Conservation (phyloP, 2,113 vertebrate genomes). For the Dromaius novaehollandiae region DNA sequence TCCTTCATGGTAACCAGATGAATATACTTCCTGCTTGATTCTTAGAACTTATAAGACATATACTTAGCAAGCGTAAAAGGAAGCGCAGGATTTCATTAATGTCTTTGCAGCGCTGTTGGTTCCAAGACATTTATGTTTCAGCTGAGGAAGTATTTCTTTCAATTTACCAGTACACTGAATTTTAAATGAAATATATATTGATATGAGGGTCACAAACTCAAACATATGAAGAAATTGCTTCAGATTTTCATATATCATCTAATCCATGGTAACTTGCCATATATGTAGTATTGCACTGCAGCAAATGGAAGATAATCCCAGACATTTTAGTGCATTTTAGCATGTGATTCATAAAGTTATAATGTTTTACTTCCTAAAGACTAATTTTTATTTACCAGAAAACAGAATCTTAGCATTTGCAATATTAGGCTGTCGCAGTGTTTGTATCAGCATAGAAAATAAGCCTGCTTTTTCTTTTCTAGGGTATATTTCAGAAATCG, state of each 20-base stretch:
- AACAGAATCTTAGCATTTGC: neutral
- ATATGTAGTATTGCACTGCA: neutral
- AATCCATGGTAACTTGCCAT: neutral
- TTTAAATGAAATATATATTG: neutral
- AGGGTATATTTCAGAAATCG: slow-evolving; percentile 99
- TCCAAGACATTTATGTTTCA: neutral
- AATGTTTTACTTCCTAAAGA: neutral
- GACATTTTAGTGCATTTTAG: neutral
- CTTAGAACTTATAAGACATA: neutral
- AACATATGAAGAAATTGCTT: neutral
- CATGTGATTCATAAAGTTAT: neutral
- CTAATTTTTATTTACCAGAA: neutral
- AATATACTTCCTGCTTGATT: neutral
- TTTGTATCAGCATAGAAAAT: slow-evolving; percentile 23
- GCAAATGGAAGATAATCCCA: neutral
- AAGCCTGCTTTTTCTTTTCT: slow-evolving; percentile 51
- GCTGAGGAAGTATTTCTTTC: neutral
- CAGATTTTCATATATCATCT: neutral
- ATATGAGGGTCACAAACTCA: neutral
- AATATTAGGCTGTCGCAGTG: neutral
- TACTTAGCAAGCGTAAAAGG: neutral
- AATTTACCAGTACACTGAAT: neutral
- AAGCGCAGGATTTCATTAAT: neutral
- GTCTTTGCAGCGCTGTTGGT: neutral
- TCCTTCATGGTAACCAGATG: neutral